phyloP scores from a whole-genome alignment of 2,797 vertebrate species.

The Parauchenoglanis punctatus region DNA sequence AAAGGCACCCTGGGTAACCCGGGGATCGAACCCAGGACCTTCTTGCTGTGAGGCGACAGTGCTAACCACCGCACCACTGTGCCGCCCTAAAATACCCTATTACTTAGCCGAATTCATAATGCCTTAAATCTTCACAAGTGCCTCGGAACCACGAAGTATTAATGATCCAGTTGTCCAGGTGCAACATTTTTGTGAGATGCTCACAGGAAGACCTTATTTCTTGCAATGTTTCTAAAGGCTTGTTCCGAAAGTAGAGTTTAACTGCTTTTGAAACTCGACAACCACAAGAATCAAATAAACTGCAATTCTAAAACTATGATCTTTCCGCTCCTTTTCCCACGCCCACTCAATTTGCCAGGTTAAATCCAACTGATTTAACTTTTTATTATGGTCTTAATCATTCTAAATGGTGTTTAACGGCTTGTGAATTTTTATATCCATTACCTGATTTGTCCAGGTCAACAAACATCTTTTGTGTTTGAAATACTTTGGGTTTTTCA shows the following conservation, averaged over 20 bases:
- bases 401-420: not conserved
- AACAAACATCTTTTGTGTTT: not conserved
- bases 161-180: not conserved
- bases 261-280: no score
- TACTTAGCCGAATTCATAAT: no score
- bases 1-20: no score
- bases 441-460: not conserved
- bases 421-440: not conserved
- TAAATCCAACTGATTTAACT: not conserved
- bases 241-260: no score
- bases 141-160: no score
- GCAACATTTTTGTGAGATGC: not conserved
- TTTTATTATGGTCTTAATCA: not conserved
- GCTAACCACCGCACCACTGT: no score
- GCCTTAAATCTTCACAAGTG: no score
- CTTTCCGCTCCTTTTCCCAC: not conserved
- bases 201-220: no score
- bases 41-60: no score
- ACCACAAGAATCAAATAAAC: not conserved
- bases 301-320: not conserved
- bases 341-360: not conserved
- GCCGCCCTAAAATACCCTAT: no score
- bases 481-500: not conserved
- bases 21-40: no score
- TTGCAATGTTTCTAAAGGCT: no score